Conservation (phyloP, 92 coral and sea anemone species). For the Heteractis magnifica region DNA sequence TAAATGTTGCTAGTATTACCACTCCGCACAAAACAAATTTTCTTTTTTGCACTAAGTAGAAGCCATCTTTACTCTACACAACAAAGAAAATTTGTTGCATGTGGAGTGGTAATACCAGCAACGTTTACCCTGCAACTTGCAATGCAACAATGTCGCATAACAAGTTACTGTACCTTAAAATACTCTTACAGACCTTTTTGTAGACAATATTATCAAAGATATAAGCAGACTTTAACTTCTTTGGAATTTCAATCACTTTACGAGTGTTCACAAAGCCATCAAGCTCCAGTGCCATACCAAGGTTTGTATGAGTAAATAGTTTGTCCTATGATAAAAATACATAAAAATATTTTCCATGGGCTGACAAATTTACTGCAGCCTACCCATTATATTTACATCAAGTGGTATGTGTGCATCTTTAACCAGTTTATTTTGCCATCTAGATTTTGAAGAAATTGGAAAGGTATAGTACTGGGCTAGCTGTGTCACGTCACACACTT, state of each 20-base stretch:
- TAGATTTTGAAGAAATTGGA: no score
- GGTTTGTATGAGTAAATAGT: slow-evolving; percentile 24
- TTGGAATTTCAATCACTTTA: slow-evolving; percentile 12
- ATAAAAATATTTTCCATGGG: neutral
- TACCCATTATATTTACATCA: no score
- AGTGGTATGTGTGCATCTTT: no score
- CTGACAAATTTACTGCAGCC: no score
- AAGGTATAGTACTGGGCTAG: no score
- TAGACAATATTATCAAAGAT: slow-evolving; percentile 37
- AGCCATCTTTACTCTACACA: no score
- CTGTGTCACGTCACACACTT: no score
- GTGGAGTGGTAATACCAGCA: neutral
- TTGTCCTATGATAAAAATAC: slow-evolving; percentile 1
- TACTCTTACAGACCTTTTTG: slow-evolving; percentile 19
- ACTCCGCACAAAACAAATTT: no score
- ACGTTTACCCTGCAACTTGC: neutral
- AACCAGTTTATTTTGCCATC: no score
- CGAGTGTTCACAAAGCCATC: slow-evolving; percentile 35
- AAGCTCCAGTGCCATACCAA: slow-evolving; percentile 24
- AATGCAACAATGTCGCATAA: no score
- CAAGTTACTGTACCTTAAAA: neutral
- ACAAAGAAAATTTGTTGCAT: no score
- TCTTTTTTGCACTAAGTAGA: neutral
- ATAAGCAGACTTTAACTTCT: neutral
- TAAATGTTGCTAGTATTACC: no score